These are phyloP conservation scores for Paedocypris micromegethes DNA, from an alignment of 2,797 vertebrate species.

Conservation along the genomic window DNA sequence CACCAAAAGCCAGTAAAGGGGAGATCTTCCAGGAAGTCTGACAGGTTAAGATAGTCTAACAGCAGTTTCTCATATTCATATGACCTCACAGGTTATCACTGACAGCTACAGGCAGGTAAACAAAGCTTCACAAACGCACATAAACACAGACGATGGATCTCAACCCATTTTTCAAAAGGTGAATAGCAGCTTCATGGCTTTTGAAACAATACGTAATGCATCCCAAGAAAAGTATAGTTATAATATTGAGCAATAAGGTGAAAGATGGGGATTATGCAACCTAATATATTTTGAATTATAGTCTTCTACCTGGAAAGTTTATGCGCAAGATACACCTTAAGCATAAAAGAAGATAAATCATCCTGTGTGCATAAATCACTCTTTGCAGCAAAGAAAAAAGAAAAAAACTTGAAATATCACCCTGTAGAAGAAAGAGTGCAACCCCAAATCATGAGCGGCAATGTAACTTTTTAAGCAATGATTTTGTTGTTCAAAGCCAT, in stretches of 20 bases:
- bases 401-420: neutral
- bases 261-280: slow-evolving; percentile 1
- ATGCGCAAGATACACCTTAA: slow-evolving; percentile 3
- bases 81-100: slow-evolving; percentile 32
- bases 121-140: slow-evolving; percentile 7
- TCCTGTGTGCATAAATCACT: slow-evolving; percentile 5
- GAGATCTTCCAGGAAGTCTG: slow-evolving; percentile 12
- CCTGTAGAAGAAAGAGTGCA: neutral
- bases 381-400: neutral
- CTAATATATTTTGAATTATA: slow-evolving; percentile 2
- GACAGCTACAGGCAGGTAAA: slow-evolving; percentile 7
- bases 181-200: neutral
- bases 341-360: slow-evolving; percentile 7
- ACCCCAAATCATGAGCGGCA: too few species aligned
- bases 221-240: neutral
- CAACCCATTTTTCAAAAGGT: slow-evolving; percentile 1
- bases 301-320: neutral
- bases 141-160: neutral
- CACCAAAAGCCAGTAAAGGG: slow-evolving; percentile 5
- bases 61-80: slow-evolving; percentile 22
- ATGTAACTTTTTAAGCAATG: too few species aligned
- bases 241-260: neutral
- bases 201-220: slow-evolving; percentile 4
- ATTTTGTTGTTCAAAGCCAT: too few species aligned
- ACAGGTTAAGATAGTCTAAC: slow-evolving; percentile 17